Percentiles rank a stretch among this genome's conserved stretches.
Conservation (phyloP, 2,113 vertebrate species). For the Geococcyx californianus region DNA sequence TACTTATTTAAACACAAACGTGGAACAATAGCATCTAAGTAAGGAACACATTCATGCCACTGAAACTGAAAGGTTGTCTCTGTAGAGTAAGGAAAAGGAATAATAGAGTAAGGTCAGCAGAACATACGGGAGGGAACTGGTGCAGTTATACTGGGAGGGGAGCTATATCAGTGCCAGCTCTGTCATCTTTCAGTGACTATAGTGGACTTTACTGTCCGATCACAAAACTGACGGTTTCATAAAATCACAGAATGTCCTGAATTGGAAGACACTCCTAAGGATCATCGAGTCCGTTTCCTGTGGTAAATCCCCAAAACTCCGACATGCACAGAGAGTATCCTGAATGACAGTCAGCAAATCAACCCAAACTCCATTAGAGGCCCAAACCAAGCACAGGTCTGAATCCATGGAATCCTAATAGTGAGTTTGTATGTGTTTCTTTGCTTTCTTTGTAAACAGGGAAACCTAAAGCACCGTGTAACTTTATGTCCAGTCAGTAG, state of each 20-base stretch:
- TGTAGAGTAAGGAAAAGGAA: not conserved
- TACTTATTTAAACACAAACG: not conserved
- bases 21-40: not conserved
- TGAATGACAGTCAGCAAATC: not conserved
- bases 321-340: not conserved
- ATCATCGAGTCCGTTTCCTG: no score
- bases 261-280: no score
- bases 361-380: not conserved
- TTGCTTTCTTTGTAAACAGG: not conserved
- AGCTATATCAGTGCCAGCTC: not conserved
- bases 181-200: not conserved
- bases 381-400: not conserved
- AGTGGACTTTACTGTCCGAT: not conserved
- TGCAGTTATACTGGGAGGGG: not conserved
- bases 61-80: not conserved
- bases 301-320: not conserved
- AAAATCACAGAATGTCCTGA: no score
- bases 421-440: not conserved
- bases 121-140: not conserved
- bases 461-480: not conserved
- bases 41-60: not conserved
- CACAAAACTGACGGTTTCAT: not conserved
- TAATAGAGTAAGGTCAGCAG: not conserved
- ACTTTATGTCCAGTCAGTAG: not conserved
- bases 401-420: not conserved